Conservation (phyloP, 2,113 vertebrate species). For the Colinus virginianus region DNA sequence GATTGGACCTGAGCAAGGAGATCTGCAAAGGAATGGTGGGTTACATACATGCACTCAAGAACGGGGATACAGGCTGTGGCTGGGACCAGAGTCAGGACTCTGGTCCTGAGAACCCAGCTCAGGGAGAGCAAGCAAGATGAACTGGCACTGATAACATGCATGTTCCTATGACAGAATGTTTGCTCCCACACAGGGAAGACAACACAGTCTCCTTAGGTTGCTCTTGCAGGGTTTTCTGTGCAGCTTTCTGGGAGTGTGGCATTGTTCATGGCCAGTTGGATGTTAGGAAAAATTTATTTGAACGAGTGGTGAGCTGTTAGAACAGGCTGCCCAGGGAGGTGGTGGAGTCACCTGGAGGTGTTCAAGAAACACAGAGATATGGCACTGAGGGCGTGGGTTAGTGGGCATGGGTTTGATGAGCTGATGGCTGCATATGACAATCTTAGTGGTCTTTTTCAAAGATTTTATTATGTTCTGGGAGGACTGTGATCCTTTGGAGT, state of each 20-base stretch:
- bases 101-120: background rate
- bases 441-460: too few relatives aligned
- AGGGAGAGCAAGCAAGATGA: background rate
- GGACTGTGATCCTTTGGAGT: rapidly evolving
- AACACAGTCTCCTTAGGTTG: background rate
- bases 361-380: too few relatives aligned
- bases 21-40: constrained; percentile 23
- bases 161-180: background rate
- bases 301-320: too few relatives aligned
- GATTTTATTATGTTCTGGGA: background rate
- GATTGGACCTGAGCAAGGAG: constrained; percentile 46
- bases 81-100: background rate
- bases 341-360: too few relatives aligned
- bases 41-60: background rate
- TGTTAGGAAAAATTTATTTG: too few relatives aligned
- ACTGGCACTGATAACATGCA: background rate
- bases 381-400: too few relatives aligned
- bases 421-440: too few relatives aligned
- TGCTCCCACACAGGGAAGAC: background rate
- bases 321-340: too few relatives aligned
- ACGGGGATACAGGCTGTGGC: background rate
- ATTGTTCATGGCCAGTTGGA: too few relatives aligned
- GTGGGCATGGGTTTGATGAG: too few relatives aligned
- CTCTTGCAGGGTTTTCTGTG: background rate
- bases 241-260: background rate